Conservation (phyloP, 2,113 vertebrate genomes). For the Puntigrus tetrazona region DNA sequence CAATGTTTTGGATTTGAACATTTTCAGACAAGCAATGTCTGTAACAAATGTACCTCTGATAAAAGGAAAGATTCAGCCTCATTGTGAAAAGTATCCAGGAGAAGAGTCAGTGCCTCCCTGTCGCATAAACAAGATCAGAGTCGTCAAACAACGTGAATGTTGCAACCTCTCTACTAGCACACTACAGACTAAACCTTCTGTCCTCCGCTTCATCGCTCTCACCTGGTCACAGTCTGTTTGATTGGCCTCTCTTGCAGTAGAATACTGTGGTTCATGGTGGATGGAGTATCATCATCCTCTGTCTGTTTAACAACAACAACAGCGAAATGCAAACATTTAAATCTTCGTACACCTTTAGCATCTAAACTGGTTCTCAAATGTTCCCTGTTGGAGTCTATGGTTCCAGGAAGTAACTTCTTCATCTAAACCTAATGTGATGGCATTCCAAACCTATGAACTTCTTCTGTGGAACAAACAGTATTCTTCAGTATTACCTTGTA, state of each 20-base stretch:
- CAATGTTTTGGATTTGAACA: neutral
- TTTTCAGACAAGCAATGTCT: neutral
- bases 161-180: neutral
- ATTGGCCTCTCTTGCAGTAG: conserved; percentile 92
- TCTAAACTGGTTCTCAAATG: neutral
- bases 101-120: conserved; percentile 92
- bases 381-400: neutral
- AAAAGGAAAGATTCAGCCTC: conserved; percentile 89
- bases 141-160: neutral
- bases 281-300: conserved; percentile 83
- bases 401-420: neutral
- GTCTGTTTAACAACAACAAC: conserved; percentile 69
- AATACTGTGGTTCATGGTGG: conserved; percentile 91
- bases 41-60: conserved; percentile 77
- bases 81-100: conserved; percentile 93
- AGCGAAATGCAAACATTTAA: neutral
- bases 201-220: conserved; percentile 45
- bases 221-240: conserved; percentile 97
- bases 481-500: too few relatives aligned
- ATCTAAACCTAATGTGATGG: neutral
- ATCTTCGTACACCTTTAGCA: neutral
- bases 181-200: neutral
- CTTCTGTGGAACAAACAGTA: neutral
- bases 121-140: conserved; percentile 35
- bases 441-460: neutral